Base-by-base conservation (phyloP, 2,888 invertebrate species). In the Gryllus longicercus region DNA sequence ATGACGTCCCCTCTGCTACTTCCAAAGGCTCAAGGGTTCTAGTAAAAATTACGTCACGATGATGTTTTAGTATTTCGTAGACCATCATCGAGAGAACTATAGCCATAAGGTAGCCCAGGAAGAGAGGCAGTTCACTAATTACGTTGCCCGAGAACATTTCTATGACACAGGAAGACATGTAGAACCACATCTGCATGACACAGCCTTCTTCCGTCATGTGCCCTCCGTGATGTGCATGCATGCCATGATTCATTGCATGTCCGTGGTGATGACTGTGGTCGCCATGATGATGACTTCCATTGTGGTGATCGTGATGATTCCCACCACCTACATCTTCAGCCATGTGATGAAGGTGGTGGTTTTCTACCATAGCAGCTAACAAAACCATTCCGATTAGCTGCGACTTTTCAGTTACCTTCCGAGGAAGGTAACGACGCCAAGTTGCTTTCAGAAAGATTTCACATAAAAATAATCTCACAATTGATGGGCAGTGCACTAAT, bases 161-260 rank as follows among this genome's bases (percentile, higher is more conserved):
- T 14, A 63, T 63, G 63, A 63, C 63, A n/a, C 63, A 63, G 16
- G 63, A 18, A n/a, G 63, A 63, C 63, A n/a, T 18, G 63, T 18
- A 63, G 63, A 63, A 63, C 63, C 63, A 63, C 63, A 63, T 63
- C 16, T 63, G 63, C 63, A 63, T 63, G 63, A n/a, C 16, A n/a
- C 63, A 63, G 16, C n/a, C n/a, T 14, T n/a, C n/a, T 14, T 14
- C 16, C 63, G 12, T 63, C 16, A 14, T 63, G 63, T 63, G 63
- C 16, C 63, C 63, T 8, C 38, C 38, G 38, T 38, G 38, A 38
- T 38, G 38, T 38, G 38, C 38, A 38, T 38, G 38, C 38, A 38
- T 38, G 8, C 8, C 38, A 38, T 38, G 38, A 38, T 38, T 38
- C 38, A 38, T 38, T 38, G 38, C 5, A 38, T 38, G 38, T 38